These are phyloP conservation scores for Adineta ricciae DNA, from an alignment of 2,888 invertebrate species.

Conservation along the genomic window DNA sequence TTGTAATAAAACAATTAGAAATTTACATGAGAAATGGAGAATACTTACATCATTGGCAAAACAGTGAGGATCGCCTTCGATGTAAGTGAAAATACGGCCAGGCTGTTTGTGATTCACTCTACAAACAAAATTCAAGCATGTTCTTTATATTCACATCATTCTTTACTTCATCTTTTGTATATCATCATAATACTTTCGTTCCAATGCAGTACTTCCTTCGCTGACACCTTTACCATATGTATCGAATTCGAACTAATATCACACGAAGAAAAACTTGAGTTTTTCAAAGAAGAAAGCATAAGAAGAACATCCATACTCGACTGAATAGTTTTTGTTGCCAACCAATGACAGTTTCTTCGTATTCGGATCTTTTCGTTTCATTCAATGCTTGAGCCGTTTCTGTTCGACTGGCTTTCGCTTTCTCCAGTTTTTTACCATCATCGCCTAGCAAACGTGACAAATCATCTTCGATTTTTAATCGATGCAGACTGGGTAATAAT, in stretches of 20 bases:
- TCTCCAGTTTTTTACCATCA: background rate
- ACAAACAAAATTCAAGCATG: background rate
- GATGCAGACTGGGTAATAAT: constrained; percentile 10
- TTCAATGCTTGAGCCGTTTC: background rate
- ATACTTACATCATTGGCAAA: constrained; percentile 25
- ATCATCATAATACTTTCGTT: constrained; percentile 15
- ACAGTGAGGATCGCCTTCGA: constrained; percentile 28
- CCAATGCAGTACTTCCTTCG: background rate
- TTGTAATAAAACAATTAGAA: background rate
- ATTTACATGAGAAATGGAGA: too few relatives aligned
- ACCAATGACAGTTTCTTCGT: constrained; percentile 26
- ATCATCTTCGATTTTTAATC: background rate
- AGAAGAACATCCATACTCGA: background rate
- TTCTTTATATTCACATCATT: background rate
- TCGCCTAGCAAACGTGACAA: background rate
- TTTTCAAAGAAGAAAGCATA: background rate
- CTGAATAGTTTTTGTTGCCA: constrained; percentile 32
- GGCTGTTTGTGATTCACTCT: constrained; percentile 17
- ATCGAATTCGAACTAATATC: background rate
- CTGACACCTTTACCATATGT: background rate
- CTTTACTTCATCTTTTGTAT: constrained; percentile 21
- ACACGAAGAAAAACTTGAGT: background rate
- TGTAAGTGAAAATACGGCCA: constrained; percentile 31
- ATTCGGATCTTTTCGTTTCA: background rate
- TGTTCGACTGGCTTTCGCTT: background rate